Percentiles rank a stretch among this genome's conserved stretches.
Evolutionary conservation across 2,113 vertebrate species (phyloP).

Genomic region (Maccullochella peelii): DNA sequence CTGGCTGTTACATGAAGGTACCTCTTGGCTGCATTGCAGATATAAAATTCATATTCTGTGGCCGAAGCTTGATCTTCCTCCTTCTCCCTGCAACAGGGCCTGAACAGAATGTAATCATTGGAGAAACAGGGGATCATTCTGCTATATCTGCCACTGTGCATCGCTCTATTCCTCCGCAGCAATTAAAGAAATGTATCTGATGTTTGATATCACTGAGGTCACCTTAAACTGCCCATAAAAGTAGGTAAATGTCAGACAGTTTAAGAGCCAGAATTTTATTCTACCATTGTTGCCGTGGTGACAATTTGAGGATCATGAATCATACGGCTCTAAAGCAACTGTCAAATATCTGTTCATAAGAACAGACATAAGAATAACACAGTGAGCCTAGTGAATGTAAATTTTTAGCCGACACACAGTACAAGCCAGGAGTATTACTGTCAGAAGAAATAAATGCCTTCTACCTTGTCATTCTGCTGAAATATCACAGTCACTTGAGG

Average conservation of each 20-base stretch:
- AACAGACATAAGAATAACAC: background rate
- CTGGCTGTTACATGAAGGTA: conserved; percentile 51
- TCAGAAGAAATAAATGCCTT: conserved; percentile 9
- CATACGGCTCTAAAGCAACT: background rate
- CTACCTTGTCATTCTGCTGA: background rate
- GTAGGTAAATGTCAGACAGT: background rate
- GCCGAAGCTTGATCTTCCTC: conserved; percentile 73
- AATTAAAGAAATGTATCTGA: conserved; percentile 5
- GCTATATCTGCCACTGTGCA: conserved; percentile 34
- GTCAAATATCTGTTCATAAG: background rate
- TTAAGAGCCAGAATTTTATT: background rate
- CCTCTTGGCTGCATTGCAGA: conserved; percentile 82
- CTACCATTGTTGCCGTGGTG: conserved; percentile 22
- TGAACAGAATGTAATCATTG: conserved; percentile 79
- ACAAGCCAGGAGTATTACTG: background rate
- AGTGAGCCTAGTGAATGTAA: background rate
- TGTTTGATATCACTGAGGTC: background rate
- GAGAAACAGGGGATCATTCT: conserved; percentile 51
- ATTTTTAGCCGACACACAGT: background rate
- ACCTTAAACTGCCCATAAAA: background rate
- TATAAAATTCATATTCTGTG: conserved; percentile 84
- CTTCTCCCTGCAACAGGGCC: conserved; percentile 72
- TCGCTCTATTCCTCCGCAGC: conserved; percentile 22
- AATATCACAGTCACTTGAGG: conserved; percentile 5
- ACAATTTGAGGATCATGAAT: conserved; percentile 3